phyloP scores from a whole-genome alignment of 2,888 invertebrate species.

The Melinaea menophilus region DNA sequence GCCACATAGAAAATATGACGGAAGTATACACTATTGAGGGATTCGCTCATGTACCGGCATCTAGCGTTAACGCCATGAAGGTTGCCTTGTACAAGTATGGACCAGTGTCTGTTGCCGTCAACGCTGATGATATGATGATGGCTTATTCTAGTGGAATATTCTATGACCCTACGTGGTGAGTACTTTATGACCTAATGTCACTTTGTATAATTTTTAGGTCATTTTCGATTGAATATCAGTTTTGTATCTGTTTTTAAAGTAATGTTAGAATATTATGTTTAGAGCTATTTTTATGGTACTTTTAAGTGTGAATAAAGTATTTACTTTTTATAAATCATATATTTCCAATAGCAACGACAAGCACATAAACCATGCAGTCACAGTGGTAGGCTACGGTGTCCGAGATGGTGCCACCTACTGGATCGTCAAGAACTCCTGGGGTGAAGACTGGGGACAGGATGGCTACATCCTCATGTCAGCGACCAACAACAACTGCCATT shows the following conservation, averaged over 20 bases:
- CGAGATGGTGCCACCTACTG: slow-evolving; percentile 46
- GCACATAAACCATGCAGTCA: slow-evolving; percentile 42
- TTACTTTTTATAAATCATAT: not conserved
- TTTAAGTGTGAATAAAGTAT: not conserved
- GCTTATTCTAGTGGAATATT: slow-evolving; percentile 46
- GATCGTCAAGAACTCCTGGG: slow-evolving; percentile 58
- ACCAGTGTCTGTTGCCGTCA: slow-evolving; percentile 42
- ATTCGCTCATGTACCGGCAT: slow-evolving; percentile 41
- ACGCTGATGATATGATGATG: slow-evolving; percentile 33
- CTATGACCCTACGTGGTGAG: slow-evolving; percentile 48
- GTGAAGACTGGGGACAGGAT: slow-evolving; percentile 48
- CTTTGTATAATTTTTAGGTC: not conserved
- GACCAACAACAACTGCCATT: slow-evolving; percentile 43
- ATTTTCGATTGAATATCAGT: not conserved
- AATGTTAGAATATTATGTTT: too few species aligned
- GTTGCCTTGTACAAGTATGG: slow-evolving; percentile 47
- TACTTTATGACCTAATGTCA: not conserved
- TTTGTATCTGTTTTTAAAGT: too few species aligned
- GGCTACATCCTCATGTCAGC: slow-evolving; percentile 46
- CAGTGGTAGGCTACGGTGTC: slow-evolving; percentile 49
- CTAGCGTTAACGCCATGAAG: slow-evolving; percentile 44
- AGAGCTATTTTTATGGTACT: too few species aligned
- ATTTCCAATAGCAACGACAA: slow-evolving; percentile 15
- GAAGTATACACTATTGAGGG: slow-evolving; percentile 40
- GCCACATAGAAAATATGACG: slow-evolving; percentile 42